These are phyloP conservation scores for Entomobrya proxima DNA, from an alignment of 2,888 invertebrate species.

Conservation along the genomic window DNA sequence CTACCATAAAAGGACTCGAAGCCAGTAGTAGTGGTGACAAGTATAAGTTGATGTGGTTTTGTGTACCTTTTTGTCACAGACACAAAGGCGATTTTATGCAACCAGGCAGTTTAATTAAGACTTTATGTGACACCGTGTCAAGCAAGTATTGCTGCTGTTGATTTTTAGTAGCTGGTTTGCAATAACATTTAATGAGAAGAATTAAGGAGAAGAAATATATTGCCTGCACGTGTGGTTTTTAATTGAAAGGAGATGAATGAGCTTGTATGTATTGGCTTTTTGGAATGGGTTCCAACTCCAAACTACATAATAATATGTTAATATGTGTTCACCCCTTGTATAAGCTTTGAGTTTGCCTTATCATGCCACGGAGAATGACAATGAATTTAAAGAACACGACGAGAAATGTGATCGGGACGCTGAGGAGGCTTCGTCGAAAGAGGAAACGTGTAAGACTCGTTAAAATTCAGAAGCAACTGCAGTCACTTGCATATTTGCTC, in stretches of 20 bases:
- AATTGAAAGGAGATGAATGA: too few relatives aligned
- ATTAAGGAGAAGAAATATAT: too few relatives aligned
- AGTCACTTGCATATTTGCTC: not conserved
- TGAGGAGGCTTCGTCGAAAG: conserved; percentile 56
- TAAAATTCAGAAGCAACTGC: not conserved
- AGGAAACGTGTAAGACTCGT: conserved; percentile 57
- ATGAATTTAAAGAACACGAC: conserved; percentile 61
- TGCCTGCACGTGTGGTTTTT: too few relatives aligned
- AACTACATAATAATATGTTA: too few relatives aligned
- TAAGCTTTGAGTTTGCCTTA: too few relatives aligned
- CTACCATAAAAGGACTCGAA: conserved; percentile 26
- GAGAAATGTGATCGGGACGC: conserved; percentile 54
- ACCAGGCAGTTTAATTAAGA: conserved; percentile 20
- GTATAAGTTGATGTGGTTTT: not conserved
- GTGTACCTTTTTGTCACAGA: not conserved
- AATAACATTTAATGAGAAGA: too few relatives aligned
- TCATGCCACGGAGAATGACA: conserved; percentile 56
- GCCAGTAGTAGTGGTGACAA: not conserved
- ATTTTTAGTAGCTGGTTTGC: too few relatives aligned
- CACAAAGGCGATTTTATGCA: not conserved
- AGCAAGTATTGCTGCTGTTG: too few relatives aligned
- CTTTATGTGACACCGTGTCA: conserved; percentile 23
- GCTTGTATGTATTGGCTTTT: too few relatives aligned
- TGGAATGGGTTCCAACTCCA: too few relatives aligned
- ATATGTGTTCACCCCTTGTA: too few relatives aligned